phyloP scores from a whole-genome alignment of 2,888 invertebrate species.

The Seira sanloemensis region DNA sequence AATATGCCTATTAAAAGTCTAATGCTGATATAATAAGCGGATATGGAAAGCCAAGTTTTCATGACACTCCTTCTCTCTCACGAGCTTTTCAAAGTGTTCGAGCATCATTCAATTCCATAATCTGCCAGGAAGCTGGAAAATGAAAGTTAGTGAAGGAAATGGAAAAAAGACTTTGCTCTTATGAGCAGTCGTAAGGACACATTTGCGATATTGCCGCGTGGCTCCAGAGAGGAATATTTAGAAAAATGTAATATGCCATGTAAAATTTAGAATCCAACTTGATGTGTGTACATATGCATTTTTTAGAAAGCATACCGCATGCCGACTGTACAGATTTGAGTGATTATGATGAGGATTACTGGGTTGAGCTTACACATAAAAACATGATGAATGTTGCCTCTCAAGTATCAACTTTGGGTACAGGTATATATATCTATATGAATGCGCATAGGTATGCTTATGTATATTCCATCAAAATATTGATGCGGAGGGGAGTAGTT shows the following conservation, averaged over 20 bases:
- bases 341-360: not conserved
- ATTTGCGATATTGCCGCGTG: no score
- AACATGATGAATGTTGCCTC: not conserved
- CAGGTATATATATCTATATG: no score
- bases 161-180: constrained; percentile 41
- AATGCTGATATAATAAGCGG: constrained; percentile 11
- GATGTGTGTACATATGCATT: no score
- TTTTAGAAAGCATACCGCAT: no score
- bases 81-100: constrained; percentile 1
- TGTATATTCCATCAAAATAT: not conserved
- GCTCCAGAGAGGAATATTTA: no score
- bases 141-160: constrained; percentile 57
- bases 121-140: constrained; percentile 58
- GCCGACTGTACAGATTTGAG: not conserved
- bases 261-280: no score
- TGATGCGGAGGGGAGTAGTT: not conserved
- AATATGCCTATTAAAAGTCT: constrained; percentile 12
- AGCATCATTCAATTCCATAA: constrained; percentile 59
- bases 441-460: no score
- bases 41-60: constrained; percentile 2
- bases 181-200: not conserved
- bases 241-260: no score
- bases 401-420: not conserved
- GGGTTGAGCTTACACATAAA: not conserved
- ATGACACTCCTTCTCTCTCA: not conserved